Evolutionary conservation across 2,113 vertebrate genomes (phyloP).

Genomic region (Alethe castanea): DNA sequence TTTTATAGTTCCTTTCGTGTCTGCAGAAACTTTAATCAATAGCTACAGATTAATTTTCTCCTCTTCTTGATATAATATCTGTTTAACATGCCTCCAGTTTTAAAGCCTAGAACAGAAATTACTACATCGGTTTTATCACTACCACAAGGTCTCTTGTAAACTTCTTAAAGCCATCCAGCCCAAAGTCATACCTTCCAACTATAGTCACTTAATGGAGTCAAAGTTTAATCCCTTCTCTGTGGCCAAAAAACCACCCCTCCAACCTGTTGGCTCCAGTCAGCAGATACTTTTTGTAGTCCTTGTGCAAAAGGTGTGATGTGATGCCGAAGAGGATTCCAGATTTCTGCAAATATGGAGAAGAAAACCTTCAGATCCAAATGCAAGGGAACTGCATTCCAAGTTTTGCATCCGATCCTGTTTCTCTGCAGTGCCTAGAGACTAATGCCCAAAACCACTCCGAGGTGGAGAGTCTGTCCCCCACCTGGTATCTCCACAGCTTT

Average conservation of each 20-base stretch:
- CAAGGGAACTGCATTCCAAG: neutral
- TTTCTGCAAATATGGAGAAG: neutral
- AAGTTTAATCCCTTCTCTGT: neutral
- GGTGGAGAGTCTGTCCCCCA: neutral
- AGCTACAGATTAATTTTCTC: constrained; percentile 10
- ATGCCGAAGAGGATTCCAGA: neutral
- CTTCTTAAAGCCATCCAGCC: neutral
- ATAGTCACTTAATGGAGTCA: neutral
- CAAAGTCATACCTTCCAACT: neutral
- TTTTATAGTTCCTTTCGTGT: neutral
- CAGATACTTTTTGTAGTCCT: accelerated
- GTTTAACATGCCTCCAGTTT: neutral
- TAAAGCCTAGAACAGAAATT: neutral
- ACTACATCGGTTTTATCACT: neutral
- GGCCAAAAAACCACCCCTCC: neutral
- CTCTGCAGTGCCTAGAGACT: neutral
- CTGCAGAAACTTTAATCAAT: constrained; percentile 21
- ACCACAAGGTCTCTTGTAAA: neutral
- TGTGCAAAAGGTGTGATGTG: neutral
- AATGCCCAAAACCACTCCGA: neutral
- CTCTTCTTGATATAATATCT: neutral
- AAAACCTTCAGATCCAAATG: neutral
- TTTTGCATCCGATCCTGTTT: neutral
- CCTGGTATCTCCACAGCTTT: neutral
- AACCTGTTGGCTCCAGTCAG: neutral